phyloP scores from a whole-genome alignment of 92 coral and sea anemone genomes.

The Epizoanthus rinbou region DNA sequence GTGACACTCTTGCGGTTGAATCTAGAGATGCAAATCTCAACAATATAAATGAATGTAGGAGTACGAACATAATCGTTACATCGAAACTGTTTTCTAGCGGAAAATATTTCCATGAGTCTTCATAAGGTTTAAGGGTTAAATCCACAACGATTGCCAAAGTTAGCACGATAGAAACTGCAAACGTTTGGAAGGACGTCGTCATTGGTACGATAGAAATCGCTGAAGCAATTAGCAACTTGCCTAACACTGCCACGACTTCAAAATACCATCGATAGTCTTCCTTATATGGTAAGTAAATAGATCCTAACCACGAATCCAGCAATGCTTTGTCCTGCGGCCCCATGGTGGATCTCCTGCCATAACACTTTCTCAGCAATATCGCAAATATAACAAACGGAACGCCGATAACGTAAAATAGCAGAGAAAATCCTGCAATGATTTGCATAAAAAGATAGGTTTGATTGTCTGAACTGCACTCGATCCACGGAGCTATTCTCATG shows the following conservation, averaged over 20 bases:
- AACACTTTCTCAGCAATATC: slow-evolving; percentile 40
- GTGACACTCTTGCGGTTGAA: background rate
- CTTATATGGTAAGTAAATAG: slow-evolving; percentile 48
- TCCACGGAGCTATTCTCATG: slow-evolving; percentile 63
- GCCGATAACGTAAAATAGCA: slow-evolving; percentile 51
- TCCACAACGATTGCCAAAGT: slow-evolving; percentile 44
- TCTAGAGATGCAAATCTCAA: slow-evolving; percentile 53
- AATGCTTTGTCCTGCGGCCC: background rate
- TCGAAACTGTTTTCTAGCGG: slow-evolving; percentile 59
- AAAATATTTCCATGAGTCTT: slow-evolving; percentile 1
- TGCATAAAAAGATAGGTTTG: slow-evolving; percentile 43
- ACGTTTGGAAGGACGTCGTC: slow-evolving; percentile 61
- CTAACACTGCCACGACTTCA: slow-evolving; percentile 54
- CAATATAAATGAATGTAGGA: slow-evolving; percentile 56
- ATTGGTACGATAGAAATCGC: slow-evolving; percentile 63
- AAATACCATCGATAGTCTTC: slow-evolving; percentile 42
- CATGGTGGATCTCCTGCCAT: slow-evolving; percentile 1
- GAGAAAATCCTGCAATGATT: slow-evolving; percentile 55
- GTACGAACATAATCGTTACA: slow-evolving; percentile 43
- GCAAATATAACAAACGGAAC: slow-evolving; percentile 55
- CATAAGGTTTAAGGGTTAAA: slow-evolving; percentile 48
- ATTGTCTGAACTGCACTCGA: slow-evolving; percentile 41
- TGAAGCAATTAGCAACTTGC: slow-evolving; percentile 67
- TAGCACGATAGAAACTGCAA: slow-evolving; percentile 48
- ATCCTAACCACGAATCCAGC: slow-evolving; percentile 49